Evolutionary conservation across 2,797 vertebrate genomes (phyloP).

Genomic region (Pitangus sulphuratus): DNA sequence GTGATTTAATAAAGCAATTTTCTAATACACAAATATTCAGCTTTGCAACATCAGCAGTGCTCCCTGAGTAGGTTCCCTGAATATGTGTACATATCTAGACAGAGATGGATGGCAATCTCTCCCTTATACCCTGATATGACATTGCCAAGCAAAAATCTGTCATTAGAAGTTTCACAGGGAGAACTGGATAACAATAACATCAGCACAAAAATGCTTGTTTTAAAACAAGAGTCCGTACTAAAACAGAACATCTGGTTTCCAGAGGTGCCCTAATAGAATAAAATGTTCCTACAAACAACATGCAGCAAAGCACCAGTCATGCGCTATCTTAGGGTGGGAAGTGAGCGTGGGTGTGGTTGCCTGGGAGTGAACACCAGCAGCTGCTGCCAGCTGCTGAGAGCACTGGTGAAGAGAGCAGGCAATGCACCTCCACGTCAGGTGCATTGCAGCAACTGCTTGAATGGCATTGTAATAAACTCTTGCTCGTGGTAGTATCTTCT

Average conservation of each 20-base stretch:
- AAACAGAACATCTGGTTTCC: slow-evolving; percentile 9
- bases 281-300: not conserved
- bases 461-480: not conserved
- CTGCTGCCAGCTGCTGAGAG: not conserved
- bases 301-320: not conserved
- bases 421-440: not conserved
- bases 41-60: not conserved
- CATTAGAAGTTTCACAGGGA: not conserved
- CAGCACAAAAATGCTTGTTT: not conserved
- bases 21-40: not conserved
- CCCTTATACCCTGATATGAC: not conserved
- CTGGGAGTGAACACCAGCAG: not conserved
- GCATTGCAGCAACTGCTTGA: not conserved
- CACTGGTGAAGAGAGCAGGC: not conserved
- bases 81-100: not conserved
- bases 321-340: not conserved
- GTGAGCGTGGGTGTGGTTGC: not conserved
- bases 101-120: not conserved
- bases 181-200: slow-evolving; percentile 41
- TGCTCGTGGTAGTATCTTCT: fast-evolving
- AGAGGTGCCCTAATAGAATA: slow-evolving; percentile 6
- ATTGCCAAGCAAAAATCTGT: not conserved
- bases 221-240: not conserved
- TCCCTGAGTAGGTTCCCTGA: not conserved
- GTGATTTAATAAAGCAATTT: not conserved